These are phyloP conservation scores for Mormoops blainvillei DNA, from an alignment of 2,113 vertebrate species.

Conservation along the genomic window DNA sequence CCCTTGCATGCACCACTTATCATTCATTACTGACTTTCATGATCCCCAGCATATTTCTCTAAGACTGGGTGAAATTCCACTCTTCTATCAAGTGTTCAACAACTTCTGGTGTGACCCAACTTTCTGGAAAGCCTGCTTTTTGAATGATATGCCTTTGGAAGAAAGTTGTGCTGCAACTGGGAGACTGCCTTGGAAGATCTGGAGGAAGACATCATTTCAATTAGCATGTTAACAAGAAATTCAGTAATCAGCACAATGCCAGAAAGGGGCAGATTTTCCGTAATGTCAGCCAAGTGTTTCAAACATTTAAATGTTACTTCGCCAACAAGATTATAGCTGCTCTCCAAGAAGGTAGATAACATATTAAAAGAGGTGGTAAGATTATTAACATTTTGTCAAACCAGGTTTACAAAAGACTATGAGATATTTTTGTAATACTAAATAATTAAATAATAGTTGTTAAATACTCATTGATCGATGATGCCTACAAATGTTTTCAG, in stretches of 20 bases:
- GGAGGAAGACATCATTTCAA: background rate
- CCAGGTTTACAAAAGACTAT: background rate
- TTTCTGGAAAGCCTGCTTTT: background rate
- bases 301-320: background rate
- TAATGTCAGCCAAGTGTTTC: background rate
- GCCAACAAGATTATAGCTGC: background rate
- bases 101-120: background rate
- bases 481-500: background rate
- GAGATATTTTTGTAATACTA: background rate
- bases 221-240: background rate
- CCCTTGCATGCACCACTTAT: background rate
- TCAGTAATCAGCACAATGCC: background rate
- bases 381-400: background rate
- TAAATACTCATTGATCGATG: background rate
- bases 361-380: background rate
- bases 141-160: background rate
- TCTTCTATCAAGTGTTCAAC: background rate
- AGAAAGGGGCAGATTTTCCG: background rate
- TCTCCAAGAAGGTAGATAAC: background rate
- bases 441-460: background rate
- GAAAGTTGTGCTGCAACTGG: background rate
- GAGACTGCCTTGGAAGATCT: background rate
- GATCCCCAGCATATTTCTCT: background rate
- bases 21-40: background rate
- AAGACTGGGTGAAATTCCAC: background rate